Percentiles rank a stretch among this genome's conserved stretches.
Conservation (phyloP, 2,113 vertebrate species). For the Stigmatopora nigra region DNA sequence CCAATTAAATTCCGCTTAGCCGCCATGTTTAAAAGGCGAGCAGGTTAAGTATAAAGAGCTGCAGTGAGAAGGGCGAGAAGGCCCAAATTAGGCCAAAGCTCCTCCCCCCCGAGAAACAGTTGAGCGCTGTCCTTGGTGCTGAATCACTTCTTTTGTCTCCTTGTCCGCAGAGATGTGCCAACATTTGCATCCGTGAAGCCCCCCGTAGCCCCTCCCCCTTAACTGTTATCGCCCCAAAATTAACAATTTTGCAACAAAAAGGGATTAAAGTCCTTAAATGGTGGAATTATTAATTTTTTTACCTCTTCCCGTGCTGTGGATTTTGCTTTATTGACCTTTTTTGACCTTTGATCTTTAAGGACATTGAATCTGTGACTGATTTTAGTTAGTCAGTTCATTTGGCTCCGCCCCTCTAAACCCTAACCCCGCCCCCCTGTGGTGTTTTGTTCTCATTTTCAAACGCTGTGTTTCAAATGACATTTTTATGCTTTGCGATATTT, state of each 20-base stretch:
- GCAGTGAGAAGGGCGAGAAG: constrained; percentile 18
- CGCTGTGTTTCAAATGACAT: constrained; percentile 67
- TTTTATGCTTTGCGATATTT: constrained; percentile 74
- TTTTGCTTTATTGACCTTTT: constrained; percentile 12
- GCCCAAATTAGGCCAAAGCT: constrained; percentile 6
- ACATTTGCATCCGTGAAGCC: constrained; percentile 22
- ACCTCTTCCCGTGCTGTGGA: not conserved
- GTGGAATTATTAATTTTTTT: too few species aligned
- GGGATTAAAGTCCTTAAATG: too few species aligned
- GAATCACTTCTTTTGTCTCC: constrained; percentile 31
- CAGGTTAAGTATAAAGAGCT: constrained; percentile 21
- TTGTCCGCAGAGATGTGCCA: constrained; percentile 13
- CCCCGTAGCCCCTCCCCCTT: not conserved
- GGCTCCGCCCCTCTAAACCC: constrained; percentile 1
- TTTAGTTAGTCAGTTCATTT: not conserved
- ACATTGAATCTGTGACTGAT: constrained; percentile 37
- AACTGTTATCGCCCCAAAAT: not conserved
- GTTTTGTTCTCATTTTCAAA: constrained; percentile 62
- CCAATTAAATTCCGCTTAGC: constrained; percentile 16
- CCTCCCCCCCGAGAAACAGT: constrained; percentile 13
- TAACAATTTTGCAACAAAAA: constrained; percentile 7
- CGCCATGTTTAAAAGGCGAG: constrained; percentile 6
- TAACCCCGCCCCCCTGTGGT: constrained; percentile 42
- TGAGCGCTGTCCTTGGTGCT: constrained; percentile 53
- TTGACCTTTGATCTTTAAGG: constrained; percentile 38